Percentiles rank a stretch among this genome's conserved stretches.
Conservation (phyloP, 2,113 vertebrate genomes). For the Mugil cephalus region DNA sequence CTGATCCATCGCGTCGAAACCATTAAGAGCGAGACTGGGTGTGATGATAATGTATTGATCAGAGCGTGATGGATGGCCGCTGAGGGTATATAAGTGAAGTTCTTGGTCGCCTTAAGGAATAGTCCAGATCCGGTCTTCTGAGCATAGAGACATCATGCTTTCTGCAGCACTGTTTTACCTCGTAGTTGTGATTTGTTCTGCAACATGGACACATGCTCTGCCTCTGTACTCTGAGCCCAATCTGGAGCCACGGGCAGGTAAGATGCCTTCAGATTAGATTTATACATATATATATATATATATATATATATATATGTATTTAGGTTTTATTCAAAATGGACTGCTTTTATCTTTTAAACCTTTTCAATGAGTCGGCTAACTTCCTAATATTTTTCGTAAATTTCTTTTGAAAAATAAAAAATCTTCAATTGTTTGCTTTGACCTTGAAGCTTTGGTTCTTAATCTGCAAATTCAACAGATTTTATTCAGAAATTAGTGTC, state of each 20-base stretch:
- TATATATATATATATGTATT: no score
- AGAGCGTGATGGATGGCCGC: slow-evolving; percentile 74
- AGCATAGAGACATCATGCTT: slow-evolving; percentile 75
- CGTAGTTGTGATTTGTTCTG: slow-evolving; percentile 75
- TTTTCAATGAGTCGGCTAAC: background rate
- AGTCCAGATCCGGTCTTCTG: slow-evolving; percentile 43
- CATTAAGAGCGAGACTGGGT: slow-evolving; percentile 78
- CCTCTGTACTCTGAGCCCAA: slow-evolving; percentile 78
- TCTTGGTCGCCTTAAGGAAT: slow-evolving; percentile 24
- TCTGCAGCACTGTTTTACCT: slow-evolving; percentile 72
- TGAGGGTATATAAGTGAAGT: slow-evolving; percentile 80
- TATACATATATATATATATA: no score
- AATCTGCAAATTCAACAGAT: slow-evolving; percentile 76
- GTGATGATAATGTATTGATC: slow-evolving; percentile 84
- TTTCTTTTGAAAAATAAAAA: no score
- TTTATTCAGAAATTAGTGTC: slow-evolving; percentile 82
- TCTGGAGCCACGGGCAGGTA: slow-evolving; percentile 79
- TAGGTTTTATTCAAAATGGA: no score
- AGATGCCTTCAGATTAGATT: slow-evolving; percentile 1
- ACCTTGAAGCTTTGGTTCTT: background rate
- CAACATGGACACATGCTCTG: slow-evolving; percentile 68
- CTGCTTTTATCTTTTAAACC: no score
- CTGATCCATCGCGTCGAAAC: slow-evolving; percentile 76
- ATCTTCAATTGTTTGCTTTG: background rate
- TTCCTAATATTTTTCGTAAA: background rate